A percentile compares a stretch with the other conserved stretches of the same genome.
phyloP scores from a whole-genome alignment of 23 tunicate species.

The Trididemnum miniatum region DNA sequence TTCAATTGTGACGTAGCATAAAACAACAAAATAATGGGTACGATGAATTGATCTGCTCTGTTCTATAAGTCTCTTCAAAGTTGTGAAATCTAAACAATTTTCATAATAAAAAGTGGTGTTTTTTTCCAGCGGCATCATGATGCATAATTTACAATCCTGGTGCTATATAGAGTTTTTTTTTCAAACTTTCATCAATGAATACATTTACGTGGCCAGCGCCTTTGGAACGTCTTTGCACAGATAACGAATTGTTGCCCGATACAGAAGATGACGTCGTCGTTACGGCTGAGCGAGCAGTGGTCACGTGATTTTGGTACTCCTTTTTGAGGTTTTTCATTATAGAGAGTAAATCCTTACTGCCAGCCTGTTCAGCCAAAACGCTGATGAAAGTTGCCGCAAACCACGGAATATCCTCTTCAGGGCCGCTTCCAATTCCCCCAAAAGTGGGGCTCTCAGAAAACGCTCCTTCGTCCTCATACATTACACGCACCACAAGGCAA shows the following conservation, averaged over 20 bases:
- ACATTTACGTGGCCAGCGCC: conserved; percentile 50
- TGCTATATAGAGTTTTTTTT: conserved; percentile 60
- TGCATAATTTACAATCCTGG: conserved; percentile 70
- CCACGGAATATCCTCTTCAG: conserved; percentile 64
- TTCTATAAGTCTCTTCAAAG: too few species aligned
- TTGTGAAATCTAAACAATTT: too few species aligned
- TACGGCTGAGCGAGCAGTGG: conserved; percentile 29
- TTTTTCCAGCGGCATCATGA: too few species aligned
- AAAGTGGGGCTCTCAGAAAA: conserved; percentile 69
- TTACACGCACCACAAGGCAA: conserved; percentile 59
- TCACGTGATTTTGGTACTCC: conserved; percentile 25
- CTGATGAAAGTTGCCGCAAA: conserved; percentile 45
- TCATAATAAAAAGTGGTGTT: too few species aligned
- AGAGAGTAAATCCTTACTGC: conserved; percentile 51
- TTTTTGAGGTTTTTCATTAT: conserved; percentile 51
- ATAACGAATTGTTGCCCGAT: not conserved
- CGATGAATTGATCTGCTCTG: too few species aligned
- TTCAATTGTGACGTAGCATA: too few species aligned
- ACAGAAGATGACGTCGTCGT: conserved; percentile 15
- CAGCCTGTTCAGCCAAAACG: conserved; percentile 61
- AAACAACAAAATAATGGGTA: too few species aligned
- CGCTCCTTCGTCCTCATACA: conserved; percentile 58
- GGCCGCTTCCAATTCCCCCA: conserved; percentile 49
- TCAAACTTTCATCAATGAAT: conserved; percentile 61
- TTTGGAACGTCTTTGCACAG: not conserved